These are phyloP conservation scores for Stichopus chloronotus DNA, from an alignment of 35 echinoderm and acorn worm species.

Conservation along the genomic window DNA sequence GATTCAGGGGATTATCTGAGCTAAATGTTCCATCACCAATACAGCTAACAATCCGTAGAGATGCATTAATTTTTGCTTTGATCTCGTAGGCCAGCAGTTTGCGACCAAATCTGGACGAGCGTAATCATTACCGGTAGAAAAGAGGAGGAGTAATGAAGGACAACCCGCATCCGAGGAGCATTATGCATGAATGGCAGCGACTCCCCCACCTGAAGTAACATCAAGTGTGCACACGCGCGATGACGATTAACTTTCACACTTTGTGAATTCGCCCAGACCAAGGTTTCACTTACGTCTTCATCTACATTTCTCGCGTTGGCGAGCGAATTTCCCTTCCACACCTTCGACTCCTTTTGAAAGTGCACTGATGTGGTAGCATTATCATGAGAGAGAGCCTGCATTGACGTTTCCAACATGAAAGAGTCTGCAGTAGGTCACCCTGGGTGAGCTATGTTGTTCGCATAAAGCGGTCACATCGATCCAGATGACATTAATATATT, in stretches of 20 bases:
- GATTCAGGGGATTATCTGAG: too few relatives aligned
- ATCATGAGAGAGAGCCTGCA: too few relatives aligned
- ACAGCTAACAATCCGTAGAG: too few relatives aligned
- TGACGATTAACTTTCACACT: neutral
- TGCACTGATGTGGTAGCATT: neutral
- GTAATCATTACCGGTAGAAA: too few relatives aligned
- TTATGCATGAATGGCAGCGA: neutral
- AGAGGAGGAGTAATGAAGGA: too few relatives aligned
- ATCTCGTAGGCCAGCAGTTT: too few relatives aligned
- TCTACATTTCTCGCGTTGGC: neutral
- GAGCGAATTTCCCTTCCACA: neutral
- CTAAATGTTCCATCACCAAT: too few relatives aligned
- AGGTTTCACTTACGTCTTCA: neutral
- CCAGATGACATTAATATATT: neutral
- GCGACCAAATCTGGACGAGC: too few relatives aligned
- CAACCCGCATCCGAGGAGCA: neutral
- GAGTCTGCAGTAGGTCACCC: neutral
- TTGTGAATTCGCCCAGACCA: neutral
- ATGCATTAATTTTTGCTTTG: too few relatives aligned
- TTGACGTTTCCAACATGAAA: too few relatives aligned
- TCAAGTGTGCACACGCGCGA: neutral
- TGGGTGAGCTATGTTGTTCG: neutral
- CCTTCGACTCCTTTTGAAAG: neutral
- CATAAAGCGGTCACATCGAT: conserved; percentile 8
- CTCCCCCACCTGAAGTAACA: neutral